A percentile compares a stretch with the other conserved stretches of the same genome.
Conservation (phyloP, 2,888 invertebrate genomes). For the Amphipoea lucens region DNA sequence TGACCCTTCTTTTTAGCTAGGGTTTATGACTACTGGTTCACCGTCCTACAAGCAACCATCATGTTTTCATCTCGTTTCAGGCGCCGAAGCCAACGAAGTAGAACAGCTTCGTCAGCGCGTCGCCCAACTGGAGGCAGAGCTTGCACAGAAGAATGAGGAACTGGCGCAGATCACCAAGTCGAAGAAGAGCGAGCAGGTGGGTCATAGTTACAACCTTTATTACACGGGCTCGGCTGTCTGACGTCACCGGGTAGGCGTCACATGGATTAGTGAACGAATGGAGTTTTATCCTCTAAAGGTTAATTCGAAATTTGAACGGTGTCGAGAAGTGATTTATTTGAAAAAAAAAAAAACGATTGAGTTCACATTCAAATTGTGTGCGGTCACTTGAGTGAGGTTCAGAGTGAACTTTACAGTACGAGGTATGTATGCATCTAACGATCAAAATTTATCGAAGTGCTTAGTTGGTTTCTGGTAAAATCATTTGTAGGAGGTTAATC, state of each 20-base stretch:
- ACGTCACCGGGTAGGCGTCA: neutral
- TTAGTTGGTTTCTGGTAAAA: neutral
- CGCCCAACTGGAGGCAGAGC: slow-evolving; percentile 95
- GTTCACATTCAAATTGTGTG: too few relatives aligned
- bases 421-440: neutral
- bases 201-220: slow-evolving; percentile 41
- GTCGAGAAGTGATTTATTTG: too few relatives aligned
- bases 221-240: slow-evolving; percentile 47
- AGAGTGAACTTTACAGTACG: neutral
- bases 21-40: neutral
- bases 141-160: slow-evolving; percentile 96
- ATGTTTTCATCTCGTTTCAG: slow-evolving; percentile 76
- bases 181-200: slow-evolving; percentile 86
- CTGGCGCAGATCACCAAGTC: slow-evolving; percentile 90
- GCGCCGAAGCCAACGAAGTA: slow-evolving; percentile 94
- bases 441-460: neutral
- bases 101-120: slow-evolving; percentile 95
- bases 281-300: neutral
- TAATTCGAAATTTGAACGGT: neutral
- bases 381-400: neutral
- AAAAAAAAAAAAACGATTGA: too few relatives aligned
- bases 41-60: neutral
- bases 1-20: neutral
- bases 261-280: slow-evolving; percentile 14
- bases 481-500: neutral